phyloP scores from a whole-genome alignment of 2,888 invertebrate species.

The Syrista parreyssii region DNA sequence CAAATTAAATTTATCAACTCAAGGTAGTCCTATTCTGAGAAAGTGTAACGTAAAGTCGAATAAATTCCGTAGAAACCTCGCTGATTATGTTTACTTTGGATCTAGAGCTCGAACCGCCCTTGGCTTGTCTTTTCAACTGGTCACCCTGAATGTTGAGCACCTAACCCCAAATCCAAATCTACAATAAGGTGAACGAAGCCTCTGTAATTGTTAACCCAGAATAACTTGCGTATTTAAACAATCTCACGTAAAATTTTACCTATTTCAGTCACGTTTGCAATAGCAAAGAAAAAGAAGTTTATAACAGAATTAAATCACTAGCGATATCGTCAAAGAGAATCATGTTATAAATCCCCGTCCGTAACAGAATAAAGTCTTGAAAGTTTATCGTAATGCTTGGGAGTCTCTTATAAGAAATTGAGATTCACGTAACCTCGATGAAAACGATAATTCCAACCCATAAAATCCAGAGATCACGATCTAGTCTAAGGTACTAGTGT shows the following conservation, averaged over 20 bases:
- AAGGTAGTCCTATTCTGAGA: background rate
- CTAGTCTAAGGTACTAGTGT: background rate
- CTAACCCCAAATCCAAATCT: constrained; percentile 15
- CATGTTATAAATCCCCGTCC: background rate
- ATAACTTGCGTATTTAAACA: constrained; percentile 12
- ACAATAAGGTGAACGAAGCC: constrained; percentile 25
- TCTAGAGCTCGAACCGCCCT: background rate
- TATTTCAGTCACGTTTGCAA: constrained; percentile 27
- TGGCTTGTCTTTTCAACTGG: background rate
- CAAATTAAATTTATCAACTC: background rate
- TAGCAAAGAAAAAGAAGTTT: background rate
- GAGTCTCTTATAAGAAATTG: no score
- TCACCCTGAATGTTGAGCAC: background rate
- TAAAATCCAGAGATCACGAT: background rate
- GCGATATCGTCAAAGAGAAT: background rate
- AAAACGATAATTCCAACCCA: background rate
- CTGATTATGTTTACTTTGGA: background rate
- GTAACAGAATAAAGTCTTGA: no score
- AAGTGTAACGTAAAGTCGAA: background rate
- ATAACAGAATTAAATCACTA: background rate
- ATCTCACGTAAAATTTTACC: constrained; percentile 2
- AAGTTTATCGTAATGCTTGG: no score
- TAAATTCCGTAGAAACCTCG: background rate
- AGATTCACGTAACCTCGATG: background rate
- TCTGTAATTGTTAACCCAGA: constrained; percentile 29